Base-by-base conservation (phyloP, 2,888 invertebrate species). In the Pterostichus niger region DNA sequence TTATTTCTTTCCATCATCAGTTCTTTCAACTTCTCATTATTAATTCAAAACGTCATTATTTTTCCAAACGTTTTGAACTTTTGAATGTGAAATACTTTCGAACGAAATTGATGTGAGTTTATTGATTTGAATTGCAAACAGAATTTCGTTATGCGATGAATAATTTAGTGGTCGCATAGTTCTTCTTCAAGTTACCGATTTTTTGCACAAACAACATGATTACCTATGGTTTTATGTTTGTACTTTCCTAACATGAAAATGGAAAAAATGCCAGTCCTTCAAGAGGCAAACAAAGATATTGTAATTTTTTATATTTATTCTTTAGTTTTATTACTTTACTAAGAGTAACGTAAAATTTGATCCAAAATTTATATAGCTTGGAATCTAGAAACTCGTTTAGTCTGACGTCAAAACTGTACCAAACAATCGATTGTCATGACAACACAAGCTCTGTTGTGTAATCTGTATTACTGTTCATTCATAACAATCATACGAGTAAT, bases 201-300 rank as follows among this genome's bases (percentile, higher is more conserved):
- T 44, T 71, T 71, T 71, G 44, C 68, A 71, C 11, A 17, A 71
- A 44, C 64, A 71, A 71, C 33, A 13, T 64, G 31, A 64, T 64
- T 64, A 64, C 31, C n/a, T 35, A 13, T 33, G 40, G 40, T 40
- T 40, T 40, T 40, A 33, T 35, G 13, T 31, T 64, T 64, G 49
- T 13, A n/a, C 49, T 24, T 24, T 24, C 24, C n/a, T n/a, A 13
- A 49, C 2, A 49, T 5, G 11, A 10, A 64, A 64, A 33, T n/a
- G 35, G n/a, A 10, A 6, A 64, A 33, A 3, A n/a, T 2, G 33
- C 31, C 11, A 1, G 24, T 24, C 2, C 24, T 24, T 24, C 3
- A 24, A 3, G 3, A 24, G 24, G 35, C 64, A 35, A 64, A 35
- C 35, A 33, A 64, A 35, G 13, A 64, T 9, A 40, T 7, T 40